A percentile compares a stretch with the other conserved stretches of the same genome.
Evolutionary conservation across 2,888 invertebrate genomes (phyloP).

Genomic region (Orgyia antiqua): DNA sequence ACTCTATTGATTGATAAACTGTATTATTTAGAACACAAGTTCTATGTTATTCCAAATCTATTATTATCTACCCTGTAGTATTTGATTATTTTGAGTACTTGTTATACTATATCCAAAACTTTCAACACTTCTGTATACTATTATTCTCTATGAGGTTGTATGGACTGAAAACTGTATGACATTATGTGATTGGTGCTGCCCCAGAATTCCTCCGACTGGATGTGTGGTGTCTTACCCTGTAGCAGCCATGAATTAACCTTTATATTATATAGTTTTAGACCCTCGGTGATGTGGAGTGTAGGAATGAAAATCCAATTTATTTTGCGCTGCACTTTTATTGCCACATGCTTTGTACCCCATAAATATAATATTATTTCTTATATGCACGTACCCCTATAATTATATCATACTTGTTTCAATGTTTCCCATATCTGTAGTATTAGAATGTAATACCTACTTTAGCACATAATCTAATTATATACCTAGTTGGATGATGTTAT

Average conservation of each 20-base stretch:
- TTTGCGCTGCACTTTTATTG: conserved; percentile 43
- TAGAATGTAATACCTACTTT: conserved; percentile 37
- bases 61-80: background rate
- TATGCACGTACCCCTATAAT: conserved; percentile 42
- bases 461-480: conserved; percentile 32
- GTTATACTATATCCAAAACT: background rate
- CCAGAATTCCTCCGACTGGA: conserved; percentile 59
- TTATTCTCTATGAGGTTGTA: conserved; percentile 52
- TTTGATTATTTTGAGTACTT: background rate
- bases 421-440: conserved; percentile 37
- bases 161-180: conserved; percentile 51
- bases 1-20: too few relatives aligned
- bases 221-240: conserved; percentile 62
- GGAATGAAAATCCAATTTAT: conserved; percentile 45
- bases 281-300: conserved; percentile 50
- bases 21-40: too few relatives aligned
- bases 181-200: conserved; percentile 77
- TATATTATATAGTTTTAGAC: conserved; percentile 46
- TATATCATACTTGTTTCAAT: conserved; percentile 29
- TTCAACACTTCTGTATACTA: background rate
- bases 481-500: conserved; percentile 29
- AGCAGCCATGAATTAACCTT: conserved; percentile 49
- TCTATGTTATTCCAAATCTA: too few relatives aligned
- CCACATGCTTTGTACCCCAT: conserved; percentile 48
- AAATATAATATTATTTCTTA: conserved; percentile 25